A percentile compares a stretch with the other conserved stretches of the same genome.
phyloP scores from a whole-genome alignment of 2,113 vertebrate species.

The Marmota flaviventris region DNA sequence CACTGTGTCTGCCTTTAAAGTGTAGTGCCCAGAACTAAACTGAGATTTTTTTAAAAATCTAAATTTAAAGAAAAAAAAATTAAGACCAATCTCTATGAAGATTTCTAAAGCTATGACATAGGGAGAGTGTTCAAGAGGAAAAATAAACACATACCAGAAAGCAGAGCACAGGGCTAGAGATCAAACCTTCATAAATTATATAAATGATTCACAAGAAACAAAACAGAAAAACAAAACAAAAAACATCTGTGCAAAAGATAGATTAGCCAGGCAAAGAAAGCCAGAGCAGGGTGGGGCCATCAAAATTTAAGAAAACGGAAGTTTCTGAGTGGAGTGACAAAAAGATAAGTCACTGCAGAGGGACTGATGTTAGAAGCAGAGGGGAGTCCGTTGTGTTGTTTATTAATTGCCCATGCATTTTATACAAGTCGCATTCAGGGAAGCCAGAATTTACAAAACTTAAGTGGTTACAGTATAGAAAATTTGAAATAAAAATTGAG shows the following conservation, averaged over 20 bases:
- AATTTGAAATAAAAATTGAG: background rate
- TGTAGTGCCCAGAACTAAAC: background rate
- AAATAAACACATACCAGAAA: slow-evolving; percentile 1
- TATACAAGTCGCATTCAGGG: background rate
- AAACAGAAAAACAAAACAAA: background rate
- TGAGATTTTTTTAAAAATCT: background rate
- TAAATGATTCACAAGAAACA: background rate
- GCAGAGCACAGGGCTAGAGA: background rate
- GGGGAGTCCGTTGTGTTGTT: background rate
- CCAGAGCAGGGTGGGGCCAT: background rate
- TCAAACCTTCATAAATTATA: background rate
- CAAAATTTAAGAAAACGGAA: background rate
- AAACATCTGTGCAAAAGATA: background rate
- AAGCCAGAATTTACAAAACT: background rate
- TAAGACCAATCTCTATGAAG: background rate
- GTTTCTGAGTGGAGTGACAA: background rate
- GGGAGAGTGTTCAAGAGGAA: background rate
- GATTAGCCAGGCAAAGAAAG: background rate
- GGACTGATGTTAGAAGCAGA: background rate
- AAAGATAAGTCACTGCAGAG: background rate
- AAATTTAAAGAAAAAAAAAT: background rate
- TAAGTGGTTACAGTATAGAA: background rate
- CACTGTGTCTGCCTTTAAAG: slow-evolving; percentile 10
- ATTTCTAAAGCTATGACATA: background rate
- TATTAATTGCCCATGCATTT: background rate